Evolutionary conservation across 2,888 invertebrate genomes (phyloP).

Genomic region (Acanthacorydalis orientalis): DNA sequence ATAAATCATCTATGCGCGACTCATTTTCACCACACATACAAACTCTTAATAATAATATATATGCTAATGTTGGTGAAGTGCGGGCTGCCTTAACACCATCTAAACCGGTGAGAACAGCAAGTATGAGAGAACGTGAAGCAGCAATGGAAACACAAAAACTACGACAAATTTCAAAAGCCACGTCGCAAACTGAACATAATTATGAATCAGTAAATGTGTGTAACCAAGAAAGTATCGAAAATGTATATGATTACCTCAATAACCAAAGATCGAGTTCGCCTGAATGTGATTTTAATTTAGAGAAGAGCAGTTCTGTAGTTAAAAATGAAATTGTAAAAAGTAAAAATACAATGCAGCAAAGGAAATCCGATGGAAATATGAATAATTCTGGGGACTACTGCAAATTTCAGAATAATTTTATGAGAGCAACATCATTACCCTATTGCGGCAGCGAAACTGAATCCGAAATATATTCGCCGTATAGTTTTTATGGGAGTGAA

Average conservation of each 20-base stretch:
- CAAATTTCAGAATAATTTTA: constrained; percentile 39
- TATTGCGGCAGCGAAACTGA: constrained; percentile 74
- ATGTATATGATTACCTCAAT: constrained; percentile 46
- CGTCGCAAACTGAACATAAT: constrained; percentile 16
- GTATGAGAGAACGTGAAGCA: constrained; percentile 65
- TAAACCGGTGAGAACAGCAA: constrained; percentile 73
- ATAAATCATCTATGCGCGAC: constrained; percentile 28
- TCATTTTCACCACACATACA: constrained; percentile 16
- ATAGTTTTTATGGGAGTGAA: constrained; percentile 54
- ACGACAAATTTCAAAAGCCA: constrained; percentile 9
- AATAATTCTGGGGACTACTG: constrained; percentile 35
- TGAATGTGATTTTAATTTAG: constrained; percentile 44
- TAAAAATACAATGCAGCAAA: constrained; percentile 22
- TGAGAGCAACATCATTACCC: constrained; percentile 50
- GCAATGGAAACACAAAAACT: constrained; percentile 29
- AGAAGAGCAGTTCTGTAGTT: constrained; percentile 24
- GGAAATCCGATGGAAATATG: constrained; percentile 30
- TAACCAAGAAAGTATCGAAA: constrained; percentile 31
- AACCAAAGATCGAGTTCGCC: constrained; percentile 49
- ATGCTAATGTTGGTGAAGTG: constrained; percentile 74
- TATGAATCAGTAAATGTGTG: constrained; percentile 20
- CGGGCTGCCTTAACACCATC: constrained; percentile 64
- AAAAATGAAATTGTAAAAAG: constrained; percentile 18
- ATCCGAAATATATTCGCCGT: constrained; percentile 69
- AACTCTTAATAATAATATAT: constrained; percentile 38